Evolutionary conservation across 2,113 vertebrate species (phyloP), one percentile per base, ranked within the genome.

Genomic region (Petroica traversi): DNA sequence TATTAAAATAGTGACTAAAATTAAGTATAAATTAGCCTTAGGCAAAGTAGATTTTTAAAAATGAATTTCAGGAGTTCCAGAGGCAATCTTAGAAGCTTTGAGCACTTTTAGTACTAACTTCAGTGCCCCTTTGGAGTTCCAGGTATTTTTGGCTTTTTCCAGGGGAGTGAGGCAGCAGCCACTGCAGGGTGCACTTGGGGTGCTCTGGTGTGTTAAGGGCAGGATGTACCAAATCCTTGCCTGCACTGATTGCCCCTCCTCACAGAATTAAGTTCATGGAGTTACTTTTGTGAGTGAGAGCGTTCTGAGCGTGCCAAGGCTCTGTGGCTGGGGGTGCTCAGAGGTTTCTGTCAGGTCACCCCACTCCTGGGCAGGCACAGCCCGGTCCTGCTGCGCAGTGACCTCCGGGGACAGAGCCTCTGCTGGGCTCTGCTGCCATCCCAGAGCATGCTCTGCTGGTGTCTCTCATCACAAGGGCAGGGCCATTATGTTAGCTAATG

Each of bases 341-440:
- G 4, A 6, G 12, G 58, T 12, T 16, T 11, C 33, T 31, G 66
- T 29, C 25, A 6, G 8, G 17, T 40, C 13, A 45, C 26, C 28
- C 34, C 2, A 0, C 6, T 22, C 3, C 22, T 29, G 0, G 1
- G 17, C 6, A 8, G 0, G 0, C 13, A 14, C 33, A 51, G 43
- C 14, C 8, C 0, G 2, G 15, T 4, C 3, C 3, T 14, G 23
- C 23, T 41, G 19, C 14, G 43, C 12, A 17, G 43, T 43, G 43
- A 19, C 41, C 28, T 7, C 49, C 16, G 14, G 29, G 38, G 22
- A 73, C 41, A 25, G n/a, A 19, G 13, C 12, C 0, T 0, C 40
- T 43, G 31, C 34, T 25, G 41, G 24, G 13, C 10, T 45, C 31
- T 36, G 36, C 61, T 66, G 74, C 3, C 13, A 2, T 4, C 43